These are phyloP conservation scores for Erpetoichthys calabaricus DNA, from an alignment of 2,797 vertebrate genomes.

Conservation along the genomic window DNA sequence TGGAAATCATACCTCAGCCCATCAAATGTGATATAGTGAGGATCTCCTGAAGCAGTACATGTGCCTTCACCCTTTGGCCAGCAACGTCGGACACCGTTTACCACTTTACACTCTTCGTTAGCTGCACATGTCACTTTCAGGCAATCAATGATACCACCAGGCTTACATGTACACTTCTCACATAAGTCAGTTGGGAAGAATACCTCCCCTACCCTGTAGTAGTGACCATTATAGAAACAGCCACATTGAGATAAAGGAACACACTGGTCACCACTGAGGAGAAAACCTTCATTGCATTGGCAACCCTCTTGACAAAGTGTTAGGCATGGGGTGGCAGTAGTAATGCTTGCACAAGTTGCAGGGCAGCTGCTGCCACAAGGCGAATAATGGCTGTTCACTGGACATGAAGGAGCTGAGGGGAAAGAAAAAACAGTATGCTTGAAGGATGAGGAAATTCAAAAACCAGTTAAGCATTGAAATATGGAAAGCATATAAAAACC, in stretches of 20 bases:
- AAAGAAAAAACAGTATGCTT: slow-evolving; percentile 1
- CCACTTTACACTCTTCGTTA: slow-evolving; percentile 42
- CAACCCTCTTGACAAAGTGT: too few species aligned
- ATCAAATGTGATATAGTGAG: slow-evolving; percentile 66
- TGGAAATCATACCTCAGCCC: slow-evolving; percentile 45
- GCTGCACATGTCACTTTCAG: slow-evolving; percentile 44
- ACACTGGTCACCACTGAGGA: too few species aligned
- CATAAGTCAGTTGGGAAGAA: slow-evolving; percentile 37
- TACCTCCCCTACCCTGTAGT: slow-evolving; percentile 40
- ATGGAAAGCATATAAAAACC: background rate
- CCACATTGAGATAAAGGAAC: slow-evolving; percentile 61
- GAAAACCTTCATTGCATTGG: too few species aligned
- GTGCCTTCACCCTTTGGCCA: slow-evolving; percentile 36
- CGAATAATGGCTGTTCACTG: slow-evolving; percentile 58
- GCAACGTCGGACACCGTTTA: slow-evolving; percentile 47
- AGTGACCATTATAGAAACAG: slow-evolving; percentile 50
- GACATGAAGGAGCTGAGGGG: slow-evolving; percentile 52
- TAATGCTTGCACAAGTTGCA: slow-evolving; percentile 39
- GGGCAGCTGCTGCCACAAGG: slow-evolving; percentile 54
- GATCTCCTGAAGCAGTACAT: slow-evolving; percentile 58
- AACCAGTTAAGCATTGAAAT: background rate
- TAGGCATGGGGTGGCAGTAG: slow-evolving; percentile 29
- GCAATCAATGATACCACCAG: slow-evolving; percentile 19
- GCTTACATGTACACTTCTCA: slow-evolving; percentile 39
- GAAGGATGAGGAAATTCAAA: background rate